Base-by-base conservation (phyloP, 1,140 invertebrate genomes). In the Druon quercuslanigerum region DNA sequence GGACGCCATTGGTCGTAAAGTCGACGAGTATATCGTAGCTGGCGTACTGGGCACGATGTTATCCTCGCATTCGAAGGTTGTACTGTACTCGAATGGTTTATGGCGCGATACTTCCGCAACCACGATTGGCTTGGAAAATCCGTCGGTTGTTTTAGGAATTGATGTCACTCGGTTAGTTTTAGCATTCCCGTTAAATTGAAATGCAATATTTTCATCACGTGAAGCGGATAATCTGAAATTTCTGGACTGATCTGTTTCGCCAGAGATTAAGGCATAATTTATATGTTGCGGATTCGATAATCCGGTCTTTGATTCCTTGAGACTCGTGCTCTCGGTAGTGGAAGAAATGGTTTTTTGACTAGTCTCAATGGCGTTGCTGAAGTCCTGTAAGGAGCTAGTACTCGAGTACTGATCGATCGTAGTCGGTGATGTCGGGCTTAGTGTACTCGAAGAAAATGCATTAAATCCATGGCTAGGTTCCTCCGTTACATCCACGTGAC, bases 121-220 rank as follows among this genome's bases (percentile, higher is more conserved):
- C 0, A 92, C 82, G 40, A 91, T 92, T 25, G 91, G 91, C 9
- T 86, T 88, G 0, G 82, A 81, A 33, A 90, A 90, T 0, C 51
- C 75, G 1, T 79, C 1, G 74, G 71, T 70, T 11, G 16, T 72
- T n/a, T 66, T 50, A 12, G 66, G 16, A 50, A 60, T 51, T 17
- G 50, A 50, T 52, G 51, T 66, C 20, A 66, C 25, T 25, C 0
- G 77, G 71, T 74, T 13, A 11, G 52, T 16, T 5, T 50, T 12
- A 33, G 5, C 16, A 19, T 71, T 51, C 9, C 33, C 14, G 25
- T 52, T 25, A 19, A 50, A 25, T 70, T 70, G 20, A 12, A 52
- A 40, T 33, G 20, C 14, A 0, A 20, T 16, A 20, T 75, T 60
- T 14, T 74, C 46, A 20, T 51, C 51, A 51, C 17, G 16, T 33